These are phyloP conservation scores for Styela plicata DNA, from an alignment of 23 tunicate genomes.

Conservation along the genomic window DNA sequence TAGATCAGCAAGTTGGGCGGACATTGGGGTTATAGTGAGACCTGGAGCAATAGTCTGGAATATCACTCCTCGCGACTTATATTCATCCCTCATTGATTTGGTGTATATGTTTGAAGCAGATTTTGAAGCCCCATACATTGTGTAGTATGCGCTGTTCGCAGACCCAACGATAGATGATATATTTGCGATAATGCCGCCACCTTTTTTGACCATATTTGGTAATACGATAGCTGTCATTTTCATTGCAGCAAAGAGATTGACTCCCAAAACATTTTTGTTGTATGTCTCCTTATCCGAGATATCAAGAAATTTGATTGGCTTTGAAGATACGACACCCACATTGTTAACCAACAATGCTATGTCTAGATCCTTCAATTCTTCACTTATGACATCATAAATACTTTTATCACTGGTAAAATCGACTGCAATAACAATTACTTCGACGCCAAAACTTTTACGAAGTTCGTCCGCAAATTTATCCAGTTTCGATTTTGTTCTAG, in stretches of 20 bases:
- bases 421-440: constrained; percentile 1
- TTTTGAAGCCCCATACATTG: constrained; percentile 20
- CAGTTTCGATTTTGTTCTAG: constrained; percentile 14
- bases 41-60: constrained; percentile 26
- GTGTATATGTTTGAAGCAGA: constrained; percentile 1
- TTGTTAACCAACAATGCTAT: constrained; percentile 35
- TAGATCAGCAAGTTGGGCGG: not conserved
- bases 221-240: constrained; percentile 26
- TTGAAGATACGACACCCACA: not conserved
- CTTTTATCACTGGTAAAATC: constrained; percentile 15
- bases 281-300: not conserved
- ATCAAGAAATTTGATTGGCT: constrained; percentile 1
- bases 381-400: constrained; percentile 22
- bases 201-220: constrained; percentile 8
- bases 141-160: not conserved
- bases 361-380: not conserved
- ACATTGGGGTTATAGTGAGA: constrained; percentile 2
- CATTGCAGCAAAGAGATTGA: not conserved
- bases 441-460: not conserved
- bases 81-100: not conserved
- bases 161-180: constrained; percentile 10
- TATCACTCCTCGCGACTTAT: not conserved
- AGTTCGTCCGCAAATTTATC: constrained; percentile 2
- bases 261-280: constrained; percentile 1
- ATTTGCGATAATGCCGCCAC: constrained; percentile 15